Conservation (phyloP, 2,888 invertebrate species). For the Siphlonurus alternatus region DNA sequence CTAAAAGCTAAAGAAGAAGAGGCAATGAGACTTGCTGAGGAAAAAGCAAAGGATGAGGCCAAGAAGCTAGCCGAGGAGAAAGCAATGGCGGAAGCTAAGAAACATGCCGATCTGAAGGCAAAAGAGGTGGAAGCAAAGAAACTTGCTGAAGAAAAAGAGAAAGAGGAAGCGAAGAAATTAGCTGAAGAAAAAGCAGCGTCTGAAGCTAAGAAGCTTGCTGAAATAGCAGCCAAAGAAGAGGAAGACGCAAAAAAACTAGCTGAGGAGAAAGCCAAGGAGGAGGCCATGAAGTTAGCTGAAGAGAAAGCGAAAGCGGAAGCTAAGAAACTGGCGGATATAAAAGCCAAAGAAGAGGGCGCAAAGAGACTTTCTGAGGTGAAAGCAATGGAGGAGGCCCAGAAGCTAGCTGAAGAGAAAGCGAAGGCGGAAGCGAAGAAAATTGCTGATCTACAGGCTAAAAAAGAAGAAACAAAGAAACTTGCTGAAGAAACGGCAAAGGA, state of each 20-base stretch:
- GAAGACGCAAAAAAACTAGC: neutral
- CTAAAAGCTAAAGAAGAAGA: neutral
- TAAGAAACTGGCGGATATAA: neutral
- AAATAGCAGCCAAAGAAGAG: neutral
- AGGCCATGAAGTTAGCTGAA: neutral
- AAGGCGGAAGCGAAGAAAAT: neutral
- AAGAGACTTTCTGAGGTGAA: neutral
- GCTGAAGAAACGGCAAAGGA: constrained; percentile 12
- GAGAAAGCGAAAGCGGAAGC: neutral
- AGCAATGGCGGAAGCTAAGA: neutral
- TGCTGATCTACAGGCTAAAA: neutral
- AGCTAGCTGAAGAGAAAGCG: neutral
- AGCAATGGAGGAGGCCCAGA: neutral
- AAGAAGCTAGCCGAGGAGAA: neutral
- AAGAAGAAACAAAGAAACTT: constrained; percentile 8
- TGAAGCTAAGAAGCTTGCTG: neutral
- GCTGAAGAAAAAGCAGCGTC: neutral
- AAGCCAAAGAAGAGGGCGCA: neutral
- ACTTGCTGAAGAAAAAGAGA: neutral
- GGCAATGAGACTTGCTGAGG: neutral
- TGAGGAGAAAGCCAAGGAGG: neutral
- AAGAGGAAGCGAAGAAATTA: neutral
- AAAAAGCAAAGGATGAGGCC: neutral
- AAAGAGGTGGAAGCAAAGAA: neutral
- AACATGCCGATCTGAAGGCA: neutral